phyloP scores from a whole-genome alignment of 2,113 vertebrate species.

The Sapayoa aenigma region DNA sequence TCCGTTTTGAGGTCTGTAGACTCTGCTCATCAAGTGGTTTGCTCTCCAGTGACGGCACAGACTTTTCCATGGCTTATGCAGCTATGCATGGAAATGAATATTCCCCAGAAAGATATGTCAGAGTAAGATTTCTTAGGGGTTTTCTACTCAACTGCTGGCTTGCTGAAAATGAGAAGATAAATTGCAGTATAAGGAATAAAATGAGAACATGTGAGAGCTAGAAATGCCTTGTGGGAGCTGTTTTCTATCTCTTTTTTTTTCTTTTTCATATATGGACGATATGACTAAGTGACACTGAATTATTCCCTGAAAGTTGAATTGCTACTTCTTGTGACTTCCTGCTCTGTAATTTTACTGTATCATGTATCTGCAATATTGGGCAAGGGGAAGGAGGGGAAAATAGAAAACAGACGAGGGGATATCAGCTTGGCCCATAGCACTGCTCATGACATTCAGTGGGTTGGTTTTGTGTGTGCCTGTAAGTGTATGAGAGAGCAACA shows the following conservation, averaged over 20 bases:
- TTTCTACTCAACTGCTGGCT: not conserved
- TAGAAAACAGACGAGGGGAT: slow-evolving; percentile 21
- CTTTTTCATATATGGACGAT: not conserved
- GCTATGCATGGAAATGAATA: not conserved
- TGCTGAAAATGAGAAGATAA: slow-evolving; percentile 28
- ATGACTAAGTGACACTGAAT: not conserved
- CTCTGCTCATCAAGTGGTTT: not conserved
- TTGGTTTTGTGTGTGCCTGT: not conserved
- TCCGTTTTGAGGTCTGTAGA: not conserved
- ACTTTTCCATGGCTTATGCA: not conserved
- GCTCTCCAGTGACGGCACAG: slow-evolving; percentile 31
- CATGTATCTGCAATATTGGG: not conserved
- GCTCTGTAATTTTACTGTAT: not conserved
- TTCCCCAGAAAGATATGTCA: slow-evolving; percentile 23
- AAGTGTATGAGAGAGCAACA: not conserved
- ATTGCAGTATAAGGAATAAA: slow-evolving; percentile 11
- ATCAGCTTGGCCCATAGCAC: not conserved
- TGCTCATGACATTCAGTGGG: not conserved
- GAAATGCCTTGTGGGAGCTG: not conserved
- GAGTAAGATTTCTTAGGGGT: not conserved
- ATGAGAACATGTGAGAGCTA: not conserved
- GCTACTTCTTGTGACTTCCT: slow-evolving; percentile 11
- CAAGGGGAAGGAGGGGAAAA: not conserved
- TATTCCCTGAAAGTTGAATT: not conserved
- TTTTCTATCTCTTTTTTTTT: not conserved